Evolutionary conservation across 2,113 vertebrate genomes (phyloP).

Genomic region (Bos indicus): DNA sequence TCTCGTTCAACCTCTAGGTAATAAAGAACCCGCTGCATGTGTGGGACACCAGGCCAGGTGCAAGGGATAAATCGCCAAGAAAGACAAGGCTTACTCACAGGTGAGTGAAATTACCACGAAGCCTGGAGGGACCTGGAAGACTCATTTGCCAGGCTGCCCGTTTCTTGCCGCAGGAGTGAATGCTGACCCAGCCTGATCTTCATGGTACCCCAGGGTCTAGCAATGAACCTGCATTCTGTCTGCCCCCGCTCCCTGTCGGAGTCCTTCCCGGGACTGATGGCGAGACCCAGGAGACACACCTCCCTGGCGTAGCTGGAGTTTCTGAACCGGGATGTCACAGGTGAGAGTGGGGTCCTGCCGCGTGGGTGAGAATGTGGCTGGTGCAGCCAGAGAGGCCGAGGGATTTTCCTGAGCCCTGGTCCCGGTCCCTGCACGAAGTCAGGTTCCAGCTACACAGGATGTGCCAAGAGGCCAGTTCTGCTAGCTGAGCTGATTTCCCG

Average conservation of each 20-base stretch:
- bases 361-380: rapidly evolving
- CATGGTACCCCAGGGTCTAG: not conserved
- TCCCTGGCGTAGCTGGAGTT: not conserved
- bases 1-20: not conserved
- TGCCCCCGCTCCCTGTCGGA: not conserved
- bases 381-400: not conserved
- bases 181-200: not conserved
- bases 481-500: not conserved
- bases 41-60: not conserved
- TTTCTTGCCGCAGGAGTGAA: not conserved
- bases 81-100: not conserved
- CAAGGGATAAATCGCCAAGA: not conserved
- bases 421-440: not conserved
- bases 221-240: not conserved
- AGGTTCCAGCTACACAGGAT: not conserved
- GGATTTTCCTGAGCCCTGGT: not conserved
- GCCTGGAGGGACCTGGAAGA: not conserved
- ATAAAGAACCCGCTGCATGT: not conserved
- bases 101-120: not conserved
- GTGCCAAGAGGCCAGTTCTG: not conserved
- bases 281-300: not conserved
- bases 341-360: rapidly evolving
- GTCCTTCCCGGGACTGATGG: not conserved
- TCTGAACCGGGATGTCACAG: not conserved
- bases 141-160: not conserved